A percentile compares a stretch with the other conserved stretches of the same genome.
These are phyloP conservation scores for Mus spretus DNA, from an alignment of 2,797 vertebrate species.

Conservation along the genomic window DNA sequence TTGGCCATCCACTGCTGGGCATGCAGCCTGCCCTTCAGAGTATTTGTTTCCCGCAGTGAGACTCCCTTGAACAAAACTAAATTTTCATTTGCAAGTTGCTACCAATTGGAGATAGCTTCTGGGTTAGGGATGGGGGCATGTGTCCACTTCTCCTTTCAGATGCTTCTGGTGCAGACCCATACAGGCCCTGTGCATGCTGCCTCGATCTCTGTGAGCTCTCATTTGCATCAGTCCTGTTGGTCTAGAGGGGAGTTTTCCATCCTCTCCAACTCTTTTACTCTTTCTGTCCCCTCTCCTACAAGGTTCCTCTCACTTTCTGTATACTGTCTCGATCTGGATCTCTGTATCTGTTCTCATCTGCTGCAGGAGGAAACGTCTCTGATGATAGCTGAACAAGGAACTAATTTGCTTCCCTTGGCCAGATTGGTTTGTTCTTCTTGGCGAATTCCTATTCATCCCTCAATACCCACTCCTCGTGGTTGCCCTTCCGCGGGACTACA, in stretches of 20 bases:
- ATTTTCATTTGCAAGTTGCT: neutral
- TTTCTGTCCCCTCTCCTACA: neutral
- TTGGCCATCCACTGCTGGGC: neutral
- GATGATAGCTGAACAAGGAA: neutral
- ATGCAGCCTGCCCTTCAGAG: neutral
- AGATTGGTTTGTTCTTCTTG: neutral
- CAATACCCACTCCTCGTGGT: neutral
- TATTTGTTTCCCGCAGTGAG: neutral
- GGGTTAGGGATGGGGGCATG: neutral
- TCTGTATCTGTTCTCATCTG: neutral
- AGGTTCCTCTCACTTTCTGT: neutral
- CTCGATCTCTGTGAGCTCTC: neutral
- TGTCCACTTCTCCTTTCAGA: neutral
- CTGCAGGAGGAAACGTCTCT: neutral
- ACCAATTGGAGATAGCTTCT: neutral
- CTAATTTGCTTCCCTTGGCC: neutral
- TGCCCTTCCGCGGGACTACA: neutral
- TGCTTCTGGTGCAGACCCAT: no score
- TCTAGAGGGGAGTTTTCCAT: no score
- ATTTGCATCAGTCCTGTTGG: neutral
- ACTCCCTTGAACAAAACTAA: neutral
- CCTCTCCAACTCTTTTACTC: neutral
- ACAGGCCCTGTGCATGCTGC: neutral
- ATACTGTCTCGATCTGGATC: neutral
- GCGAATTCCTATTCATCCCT: neutral